phyloP scores from a whole-genome alignment of 35 echinoderm and acorn worm species.

The Ptychodera flava region DNA sequence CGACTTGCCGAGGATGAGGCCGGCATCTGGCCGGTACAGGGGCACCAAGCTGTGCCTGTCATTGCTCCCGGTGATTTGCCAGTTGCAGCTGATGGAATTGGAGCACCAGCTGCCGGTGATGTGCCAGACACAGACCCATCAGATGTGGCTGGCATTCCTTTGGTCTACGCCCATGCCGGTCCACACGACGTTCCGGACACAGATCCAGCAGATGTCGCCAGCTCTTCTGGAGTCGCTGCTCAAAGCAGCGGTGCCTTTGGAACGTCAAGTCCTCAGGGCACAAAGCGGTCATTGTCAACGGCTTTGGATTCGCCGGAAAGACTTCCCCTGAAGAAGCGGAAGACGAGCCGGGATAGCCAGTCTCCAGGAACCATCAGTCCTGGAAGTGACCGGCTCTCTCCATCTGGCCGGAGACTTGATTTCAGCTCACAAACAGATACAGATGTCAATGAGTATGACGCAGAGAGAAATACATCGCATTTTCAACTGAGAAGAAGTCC shows the following conservation, averaged over 20 bases:
- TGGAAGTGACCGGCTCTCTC: neutral
- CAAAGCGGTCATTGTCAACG: neutral
- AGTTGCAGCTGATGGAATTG: neutral
- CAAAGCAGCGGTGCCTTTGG: too few relatives aligned
- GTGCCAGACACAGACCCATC: neutral
- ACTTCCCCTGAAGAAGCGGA: neutral
- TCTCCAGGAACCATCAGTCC: neutral
- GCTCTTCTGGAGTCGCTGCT: neutral
- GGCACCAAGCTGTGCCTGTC: neutral
- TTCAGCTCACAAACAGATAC: too few relatives aligned
- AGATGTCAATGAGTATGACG: neutral
- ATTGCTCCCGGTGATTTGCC: too few relatives aligned
- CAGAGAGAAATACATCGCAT: neutral
- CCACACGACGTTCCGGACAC: neutral
- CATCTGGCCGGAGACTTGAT: too few relatives aligned
- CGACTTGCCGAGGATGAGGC: neutral
- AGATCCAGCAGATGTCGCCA: neutral
- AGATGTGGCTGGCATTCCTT: neutral
- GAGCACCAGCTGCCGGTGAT: too few relatives aligned
- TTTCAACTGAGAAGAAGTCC: neutral
- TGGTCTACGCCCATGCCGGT: neutral
- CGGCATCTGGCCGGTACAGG: neutral
- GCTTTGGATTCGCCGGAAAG: neutral
- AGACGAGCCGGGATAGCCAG: neutral
- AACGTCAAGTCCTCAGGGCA: neutral